Base-by-base conservation (phyloP, 2,113 vertebrate genomes). In the Etheostoma spectabile region DNA sequence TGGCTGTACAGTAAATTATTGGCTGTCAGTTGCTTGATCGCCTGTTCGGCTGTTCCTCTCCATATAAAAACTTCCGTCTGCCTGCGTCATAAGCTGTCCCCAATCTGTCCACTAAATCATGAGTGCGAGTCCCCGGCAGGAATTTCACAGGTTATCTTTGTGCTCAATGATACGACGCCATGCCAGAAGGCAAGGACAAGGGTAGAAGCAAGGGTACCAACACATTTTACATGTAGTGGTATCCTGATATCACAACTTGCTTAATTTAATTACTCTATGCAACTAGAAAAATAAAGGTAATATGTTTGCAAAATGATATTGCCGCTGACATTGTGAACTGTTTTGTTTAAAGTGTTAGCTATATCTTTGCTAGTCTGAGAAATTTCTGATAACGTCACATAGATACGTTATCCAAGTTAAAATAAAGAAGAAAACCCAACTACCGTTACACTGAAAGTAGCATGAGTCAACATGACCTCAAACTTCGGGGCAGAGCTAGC, bases 121-220 rank as follows among this genome's bases (percentile, higher is more conserved):
- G 45, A 48, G 7, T 0, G 8, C 33, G 1, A 88, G 70, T 73
- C 65, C 80, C 82, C 75, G 70, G 46, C 63, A 48, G 64, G 82
- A 92, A 90, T 91, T 90, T 91, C 86, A 90, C 88, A 89, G 72
- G 85, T 82, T 90, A 92, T 92, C 81, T 92, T 90, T 90, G 62
- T 82, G 52, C 62, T 65, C 72, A 86, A 88, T 81, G 78, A 86
- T 67, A 74, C 42, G 60, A 18, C 6, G 12, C 33, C 21, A 42
- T 64, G 75, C 76, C 71, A 77, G 46, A 72, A 74, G 5, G 42
- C 57, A 70, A 63, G 59, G 67, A 48, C 72, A 71, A 59, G 72
- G 70, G 51, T 18, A 73, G 35, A 52, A 46, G 21, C 27, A 83
- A 74, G 38, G 49, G 18, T 52, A 75, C 4, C 10, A 30, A 45